phyloP scores from a whole-genome alignment of 2,113 vertebrate species.

The Gallinago media region DNA sequence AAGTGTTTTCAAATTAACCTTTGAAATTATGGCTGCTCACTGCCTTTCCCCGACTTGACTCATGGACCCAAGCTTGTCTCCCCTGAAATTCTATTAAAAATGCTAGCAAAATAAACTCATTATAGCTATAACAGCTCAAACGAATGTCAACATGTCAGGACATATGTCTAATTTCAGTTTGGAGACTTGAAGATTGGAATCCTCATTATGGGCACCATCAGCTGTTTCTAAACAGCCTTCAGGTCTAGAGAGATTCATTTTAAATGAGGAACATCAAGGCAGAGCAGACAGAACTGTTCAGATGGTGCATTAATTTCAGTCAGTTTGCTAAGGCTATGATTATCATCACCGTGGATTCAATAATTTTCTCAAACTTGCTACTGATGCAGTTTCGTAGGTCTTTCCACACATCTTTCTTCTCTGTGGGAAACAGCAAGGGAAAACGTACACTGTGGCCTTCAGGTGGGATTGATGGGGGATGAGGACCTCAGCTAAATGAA shows the following conservation, averaged over 20 bases:
- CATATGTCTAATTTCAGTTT: constrained; percentile 70
- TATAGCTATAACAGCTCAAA: constrained; percentile 61
- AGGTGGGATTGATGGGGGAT: background rate
- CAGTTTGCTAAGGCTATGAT: constrained; percentile 22
- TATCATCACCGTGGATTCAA: constrained; percentile 23
- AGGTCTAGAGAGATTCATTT: constrained; percentile 62
- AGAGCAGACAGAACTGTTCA: constrained; percentile 35
- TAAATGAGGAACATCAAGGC: constrained; percentile 57
- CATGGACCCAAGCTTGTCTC: background rate
- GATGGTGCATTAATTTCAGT: constrained; percentile 62
- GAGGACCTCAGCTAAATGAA: background rate
- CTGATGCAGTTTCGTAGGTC: background rate
- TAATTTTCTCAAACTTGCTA: background rate
- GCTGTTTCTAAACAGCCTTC: constrained; percentile 69
- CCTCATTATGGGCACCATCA: constrained; percentile 61
- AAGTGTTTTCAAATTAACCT: constrained; percentile 64
- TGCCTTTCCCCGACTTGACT: constrained; percentile 17
- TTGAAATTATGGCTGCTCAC: constrained; percentile 45
- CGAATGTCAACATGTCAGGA: constrained; percentile 68
- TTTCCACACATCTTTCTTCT: background rate
- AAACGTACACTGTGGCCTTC: background rate
- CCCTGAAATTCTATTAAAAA: constrained; percentile 62
- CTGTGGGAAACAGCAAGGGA: background rate
- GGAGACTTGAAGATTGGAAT: constrained; percentile 64
- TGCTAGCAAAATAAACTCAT: constrained; percentile 59